Percentiles rank a stretch among this genome's conserved stretches.
Evolutionary conservation across 2,888 invertebrate species (phyloP).

Genomic region (Panzeria rudis): DNA sequence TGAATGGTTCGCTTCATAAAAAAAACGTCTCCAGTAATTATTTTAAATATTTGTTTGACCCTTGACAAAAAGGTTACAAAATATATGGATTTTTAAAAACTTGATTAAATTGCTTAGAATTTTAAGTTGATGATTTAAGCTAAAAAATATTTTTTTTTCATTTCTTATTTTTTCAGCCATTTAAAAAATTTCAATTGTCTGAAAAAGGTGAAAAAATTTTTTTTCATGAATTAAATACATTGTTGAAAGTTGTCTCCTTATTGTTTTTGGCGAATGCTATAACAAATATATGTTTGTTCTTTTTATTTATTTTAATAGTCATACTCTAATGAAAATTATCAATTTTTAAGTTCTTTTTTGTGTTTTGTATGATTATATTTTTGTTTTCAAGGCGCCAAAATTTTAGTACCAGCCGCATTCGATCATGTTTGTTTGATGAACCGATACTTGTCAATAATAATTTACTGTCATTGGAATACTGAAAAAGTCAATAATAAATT

Average conservation of each 20-base stretch:
- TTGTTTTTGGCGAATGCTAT: neutral
- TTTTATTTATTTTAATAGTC: neutral
- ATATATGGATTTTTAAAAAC: slow-evolving; percentile 45
- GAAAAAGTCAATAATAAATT: slow-evolving; percentile 54
- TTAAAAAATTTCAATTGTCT: neutral
- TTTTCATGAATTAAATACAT: slow-evolving; percentile 30
- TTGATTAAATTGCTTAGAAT: slow-evolving; percentile 40
- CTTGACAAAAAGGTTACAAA: slow-evolving; percentile 35
- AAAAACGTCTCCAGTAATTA: neutral
- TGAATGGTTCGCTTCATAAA: neutral
- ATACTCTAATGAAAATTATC: slow-evolving; percentile 26
- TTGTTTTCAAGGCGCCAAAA: slow-evolving; percentile 57
- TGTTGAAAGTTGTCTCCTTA: neutral
- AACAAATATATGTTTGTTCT: no score
- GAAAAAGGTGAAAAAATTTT: slow-evolving; percentile 14
- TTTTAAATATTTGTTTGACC: slow-evolving; percentile 3
- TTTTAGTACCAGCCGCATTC: slow-evolving; percentile 14
- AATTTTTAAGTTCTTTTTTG: neutral
- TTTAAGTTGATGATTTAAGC: neutral
- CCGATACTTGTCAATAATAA: slow-evolving; percentile 11
- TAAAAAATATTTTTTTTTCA: slow-evolving; percentile 5
- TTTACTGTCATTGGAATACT: neutral
- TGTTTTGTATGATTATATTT: neutral
- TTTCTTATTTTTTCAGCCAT: neutral
- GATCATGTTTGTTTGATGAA: slow-evolving; percentile 7